A percentile compares a stretch with the other conserved stretches of the same genome.
Conservation (phyloP, 2,113 vertebrate species). For the Macrotus californicus region DNA sequence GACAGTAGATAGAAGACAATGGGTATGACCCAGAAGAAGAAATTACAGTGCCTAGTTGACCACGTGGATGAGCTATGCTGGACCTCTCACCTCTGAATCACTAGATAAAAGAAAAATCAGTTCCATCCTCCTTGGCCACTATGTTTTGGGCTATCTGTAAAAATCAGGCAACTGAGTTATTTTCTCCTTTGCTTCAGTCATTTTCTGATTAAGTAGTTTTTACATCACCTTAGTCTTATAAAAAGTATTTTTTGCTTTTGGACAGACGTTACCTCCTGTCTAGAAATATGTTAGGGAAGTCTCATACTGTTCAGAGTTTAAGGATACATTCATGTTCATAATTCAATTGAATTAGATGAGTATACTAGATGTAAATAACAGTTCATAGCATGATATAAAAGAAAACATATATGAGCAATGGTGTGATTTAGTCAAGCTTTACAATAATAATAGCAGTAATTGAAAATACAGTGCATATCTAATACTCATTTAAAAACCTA, state of each 20-base stretch:
- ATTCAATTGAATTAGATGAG: neutral
- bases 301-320: neutral
- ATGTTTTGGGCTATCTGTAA: neutral
- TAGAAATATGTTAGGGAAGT: neutral
- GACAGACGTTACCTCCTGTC: neutral
- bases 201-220: neutral
- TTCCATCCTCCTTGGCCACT: neutral
- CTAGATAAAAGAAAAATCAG: neutral
- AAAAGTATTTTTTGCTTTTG: neutral
- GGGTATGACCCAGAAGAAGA: neutral
- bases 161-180: neutral
- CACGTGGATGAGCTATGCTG: rapidly evolving
- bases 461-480: neutral
- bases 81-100: neutral
- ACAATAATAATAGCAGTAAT: neutral
- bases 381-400: neutral
- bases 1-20: neutral
- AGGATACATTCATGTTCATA: neutral
- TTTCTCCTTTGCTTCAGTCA: neutral
- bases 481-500: neutral
- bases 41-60: neutral
- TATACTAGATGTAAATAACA: neutral
- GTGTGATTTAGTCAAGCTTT: neutral
- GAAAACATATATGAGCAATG: neutral
- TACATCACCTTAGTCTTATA: neutral